Evolutionary conservation across 2,113 vertebrate genomes (phyloP).

Genomic region (Prunella himalayana): DNA sequence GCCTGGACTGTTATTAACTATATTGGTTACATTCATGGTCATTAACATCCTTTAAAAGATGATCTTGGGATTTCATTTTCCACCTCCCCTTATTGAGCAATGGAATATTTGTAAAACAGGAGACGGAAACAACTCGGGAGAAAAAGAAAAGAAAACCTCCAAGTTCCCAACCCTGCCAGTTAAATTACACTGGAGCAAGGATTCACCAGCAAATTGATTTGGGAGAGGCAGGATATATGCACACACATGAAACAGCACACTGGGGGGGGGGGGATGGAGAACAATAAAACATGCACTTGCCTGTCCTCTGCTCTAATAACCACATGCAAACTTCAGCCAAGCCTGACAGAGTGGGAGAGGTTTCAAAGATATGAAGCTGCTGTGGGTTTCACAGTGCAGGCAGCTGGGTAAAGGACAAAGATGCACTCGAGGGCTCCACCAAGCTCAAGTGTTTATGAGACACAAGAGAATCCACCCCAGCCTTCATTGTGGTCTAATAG

Average conservation of each 20-base stretch:
- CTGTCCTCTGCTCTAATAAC: constrained; percentile 25
- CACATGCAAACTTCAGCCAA: constrained; percentile 2
- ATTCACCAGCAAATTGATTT: neutral
- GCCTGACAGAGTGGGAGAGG: neutral
- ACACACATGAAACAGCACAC: neutral
- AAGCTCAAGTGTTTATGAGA: neutral
- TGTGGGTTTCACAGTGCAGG: neutral
- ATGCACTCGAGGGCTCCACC: neutral
- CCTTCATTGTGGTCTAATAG: neutral
- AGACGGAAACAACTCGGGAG: neutral
- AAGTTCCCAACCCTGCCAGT: neutral
- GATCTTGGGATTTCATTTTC: constrained; percentile 35
- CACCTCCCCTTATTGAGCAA: constrained; percentile 43
- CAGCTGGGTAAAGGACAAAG: neutral
- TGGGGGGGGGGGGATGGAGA: neutral
- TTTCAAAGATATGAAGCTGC: neutral
- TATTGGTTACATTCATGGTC: constrained; percentile 34
- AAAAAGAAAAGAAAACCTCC: neutral
- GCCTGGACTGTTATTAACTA: constrained; percentile 11
- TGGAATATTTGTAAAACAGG: constrained; percentile 30
- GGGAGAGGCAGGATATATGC: neutral
- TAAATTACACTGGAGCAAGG: neutral
- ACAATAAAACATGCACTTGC: constrained; percentile 27
- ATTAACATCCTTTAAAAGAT: constrained; percentile 39
- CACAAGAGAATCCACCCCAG: neutral